Evolutionary conservation across 2,888 invertebrate species (phyloP).

Genomic region (Merodon equestris): DNA sequence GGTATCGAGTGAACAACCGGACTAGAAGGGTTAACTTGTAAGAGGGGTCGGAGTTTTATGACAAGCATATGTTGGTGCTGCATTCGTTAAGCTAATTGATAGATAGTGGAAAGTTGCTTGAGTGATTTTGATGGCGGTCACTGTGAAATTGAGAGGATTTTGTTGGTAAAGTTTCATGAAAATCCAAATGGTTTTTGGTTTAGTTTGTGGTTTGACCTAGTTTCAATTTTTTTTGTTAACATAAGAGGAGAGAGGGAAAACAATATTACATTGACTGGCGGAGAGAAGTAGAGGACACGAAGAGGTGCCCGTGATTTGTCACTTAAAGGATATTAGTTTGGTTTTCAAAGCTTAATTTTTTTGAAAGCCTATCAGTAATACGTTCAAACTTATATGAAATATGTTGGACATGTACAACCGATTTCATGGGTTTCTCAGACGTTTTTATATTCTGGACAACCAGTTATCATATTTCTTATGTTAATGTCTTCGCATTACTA

Average conservation of each 20-base stretch:
- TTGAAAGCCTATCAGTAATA: no score
- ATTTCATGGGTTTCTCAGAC: no score
- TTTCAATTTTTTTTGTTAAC: neutral
- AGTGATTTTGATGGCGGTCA: conserved; percentile 25
- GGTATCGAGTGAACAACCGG: no score
- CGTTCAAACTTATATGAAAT: no score
- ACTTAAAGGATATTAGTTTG: conserved; percentile 1
- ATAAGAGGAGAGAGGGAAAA: neutral
- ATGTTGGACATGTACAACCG: no score
- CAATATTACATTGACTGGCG: conserved; percentile 25
- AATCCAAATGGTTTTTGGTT: neutral
- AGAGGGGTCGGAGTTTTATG: neutral
- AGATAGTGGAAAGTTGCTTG: conserved; percentile 13
- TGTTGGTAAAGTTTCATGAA: conserved; percentile 19
- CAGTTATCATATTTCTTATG: no score
- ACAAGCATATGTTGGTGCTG: neutral
- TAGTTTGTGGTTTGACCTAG: conserved; percentile 19
- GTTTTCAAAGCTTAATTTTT: no score
- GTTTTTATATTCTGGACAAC: no score
- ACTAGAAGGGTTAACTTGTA: no score
- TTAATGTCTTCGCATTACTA: no score
- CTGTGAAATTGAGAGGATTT: conserved; percentile 8
- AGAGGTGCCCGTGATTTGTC: no score
- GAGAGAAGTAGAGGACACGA: neutral
- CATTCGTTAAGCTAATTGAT: conserved; percentile 25